Base-by-base conservation (phyloP, 2,113 vertebrate species). In the Chaetodon trifascialis region DNA sequence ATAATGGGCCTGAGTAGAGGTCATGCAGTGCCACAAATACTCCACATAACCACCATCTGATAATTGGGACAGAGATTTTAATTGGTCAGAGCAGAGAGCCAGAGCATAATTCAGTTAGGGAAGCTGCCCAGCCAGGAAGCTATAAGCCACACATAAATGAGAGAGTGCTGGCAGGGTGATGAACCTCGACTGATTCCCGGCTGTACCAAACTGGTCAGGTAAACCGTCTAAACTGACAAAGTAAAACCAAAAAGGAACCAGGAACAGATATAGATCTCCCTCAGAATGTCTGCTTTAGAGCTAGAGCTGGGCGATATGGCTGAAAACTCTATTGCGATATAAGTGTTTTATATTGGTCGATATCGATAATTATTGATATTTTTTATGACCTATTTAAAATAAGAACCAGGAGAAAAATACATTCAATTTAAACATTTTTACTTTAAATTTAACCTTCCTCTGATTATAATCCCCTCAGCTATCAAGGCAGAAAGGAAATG, bases 21-120 rank as follows among this genome's bases (percentile, higher is more conserved):
- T 85, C 46, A 86, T n/a, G 30, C 60, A 17, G 59, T 83, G 76
- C 38, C 59, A 68, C 63, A 86, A 76, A 86, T 83, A 71, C 76
- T 84, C 49, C 42, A 74, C 84, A 90, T 79, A 49, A 67, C 65
- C 63, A 23, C 21, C 25, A 66, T 79, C 65, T 69, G 62, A 78
- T 87, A 81, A 86, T 60, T 68, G 79, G 60, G 47, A 59, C 56
- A 73, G 42, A 74, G 72, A 63, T 78, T 86, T 79, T 87, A 86
- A 90, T 91, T 89, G 69, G 88, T 63, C 14, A 8, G 25, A 84
- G 66, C 19, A 44, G 64, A 21, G 36, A 65, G n/a, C 34, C 49
- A 36, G 63, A 60, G 65, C 36, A 25, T 16, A 25, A 49, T 56
- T 76, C 25, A 51, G 11, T 58, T 16, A 25, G 44, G 47, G 56